Percentiles rank a stretch among this genome's conserved stretches.
Conservation (phyloP, 1,140 invertebrate genomes). For the Papilio helenus region DNA sequence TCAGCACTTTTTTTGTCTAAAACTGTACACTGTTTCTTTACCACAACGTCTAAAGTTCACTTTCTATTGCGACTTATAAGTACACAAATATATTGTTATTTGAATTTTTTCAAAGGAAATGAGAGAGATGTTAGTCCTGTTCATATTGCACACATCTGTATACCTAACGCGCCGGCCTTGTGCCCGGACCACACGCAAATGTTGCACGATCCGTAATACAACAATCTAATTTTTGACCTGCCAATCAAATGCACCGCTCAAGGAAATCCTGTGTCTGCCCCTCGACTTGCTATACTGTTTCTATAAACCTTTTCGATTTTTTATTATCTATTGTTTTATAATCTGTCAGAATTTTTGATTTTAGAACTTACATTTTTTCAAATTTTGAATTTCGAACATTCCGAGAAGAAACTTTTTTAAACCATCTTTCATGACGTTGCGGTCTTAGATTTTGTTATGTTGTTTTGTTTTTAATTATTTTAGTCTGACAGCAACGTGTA, state of each 20-base stretch:
- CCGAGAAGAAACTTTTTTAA: neutral
- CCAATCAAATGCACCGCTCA: conserved; percentile 41
- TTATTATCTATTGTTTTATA: conserved; percentile 5
- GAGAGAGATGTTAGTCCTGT: neutral
- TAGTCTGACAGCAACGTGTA: neutral
- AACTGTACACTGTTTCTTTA: neutral
- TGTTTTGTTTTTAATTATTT: neutral
- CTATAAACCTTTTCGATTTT: neutral
- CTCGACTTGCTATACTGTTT: neutral
- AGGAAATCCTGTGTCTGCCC: conserved; percentile 34
- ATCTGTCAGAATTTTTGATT: neutral
- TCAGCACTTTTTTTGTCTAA: neutral
- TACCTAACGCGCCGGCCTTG: conserved; percentile 58
- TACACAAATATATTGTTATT: neutral
- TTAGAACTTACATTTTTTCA: neutral
- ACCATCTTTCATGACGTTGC: neutral
- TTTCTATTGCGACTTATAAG: neutral
- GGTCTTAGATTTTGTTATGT: neutral
- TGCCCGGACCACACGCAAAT: conserved; percentile 55
- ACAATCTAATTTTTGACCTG: conserved; percentile 39
- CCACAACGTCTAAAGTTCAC: too few species aligned
- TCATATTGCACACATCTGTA: conserved; percentile 44
- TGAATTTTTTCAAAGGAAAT: neutral
- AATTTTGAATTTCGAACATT: neutral
- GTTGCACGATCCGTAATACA: conserved; percentile 44